Evolutionary conservation across 1,140 invertebrate genomes (phyloP).

Genomic region (Pissodes strobi): DNA sequence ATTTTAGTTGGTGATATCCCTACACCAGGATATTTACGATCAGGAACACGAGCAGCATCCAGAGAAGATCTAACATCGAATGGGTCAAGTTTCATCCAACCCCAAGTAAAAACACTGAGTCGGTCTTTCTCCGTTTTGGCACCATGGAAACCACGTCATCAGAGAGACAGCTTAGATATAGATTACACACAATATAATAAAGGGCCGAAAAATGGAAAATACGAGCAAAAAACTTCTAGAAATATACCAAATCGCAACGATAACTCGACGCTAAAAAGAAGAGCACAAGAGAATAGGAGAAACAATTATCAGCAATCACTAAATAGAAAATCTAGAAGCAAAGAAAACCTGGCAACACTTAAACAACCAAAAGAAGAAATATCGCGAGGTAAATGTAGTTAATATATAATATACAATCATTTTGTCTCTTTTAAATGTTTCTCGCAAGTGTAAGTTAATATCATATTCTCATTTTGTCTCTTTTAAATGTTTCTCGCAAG

Average conservation of each 20-base stretch:
- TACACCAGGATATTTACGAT: slow-evolving; percentile 63
- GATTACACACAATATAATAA: slow-evolving; percentile 75
- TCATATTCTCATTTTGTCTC: too few relatives aligned
- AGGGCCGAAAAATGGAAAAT: slow-evolving; percentile 49
- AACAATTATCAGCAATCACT: slow-evolving; percentile 44
- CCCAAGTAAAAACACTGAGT: slow-evolving; percentile 75
- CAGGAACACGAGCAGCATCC: slow-evolving; percentile 63
- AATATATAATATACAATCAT: too few relatives aligned
- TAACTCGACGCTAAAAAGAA: slow-evolving; percentile 52
- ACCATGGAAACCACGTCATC: slow-evolving; percentile 78
- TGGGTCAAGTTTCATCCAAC: slow-evolving; percentile 58
- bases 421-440: too few relatives aligned
- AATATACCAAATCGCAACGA: slow-evolving; percentile 50
- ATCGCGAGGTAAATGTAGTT: slow-evolving; percentile 35
- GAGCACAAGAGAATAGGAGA: slow-evolving; percentile 50
- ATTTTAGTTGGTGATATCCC: slow-evolving; percentile 75
- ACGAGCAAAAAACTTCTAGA: slow-evolving; percentile 56
- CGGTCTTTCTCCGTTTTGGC: slow-evolving; percentile 81
- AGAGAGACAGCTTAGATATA: slow-evolving; percentile 74
- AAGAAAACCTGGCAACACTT: slow-evolving; percentile 45
- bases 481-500: too few relatives aligned
- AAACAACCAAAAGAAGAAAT: slow-evolving; percentile 43
- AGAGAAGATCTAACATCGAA: slow-evolving; percentile 72
- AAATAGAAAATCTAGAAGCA: slow-evolving; percentile 44
- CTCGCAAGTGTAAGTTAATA: too few relatives aligned